Base-by-base conservation (phyloP, 92 coral and sea anemone genomes). In the Heliopora coerulea region DNA sequence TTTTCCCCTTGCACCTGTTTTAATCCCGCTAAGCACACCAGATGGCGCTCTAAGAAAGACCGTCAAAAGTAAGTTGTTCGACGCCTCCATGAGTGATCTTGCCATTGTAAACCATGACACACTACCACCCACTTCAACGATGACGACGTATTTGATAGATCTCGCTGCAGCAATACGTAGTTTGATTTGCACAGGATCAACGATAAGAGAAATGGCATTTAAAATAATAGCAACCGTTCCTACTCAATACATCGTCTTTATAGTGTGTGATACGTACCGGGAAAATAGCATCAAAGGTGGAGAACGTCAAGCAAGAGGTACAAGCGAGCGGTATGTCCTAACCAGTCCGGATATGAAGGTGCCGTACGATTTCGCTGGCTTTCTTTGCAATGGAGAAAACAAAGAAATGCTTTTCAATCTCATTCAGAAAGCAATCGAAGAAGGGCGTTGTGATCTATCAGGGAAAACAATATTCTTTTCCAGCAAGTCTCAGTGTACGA, bases 1-100 rank as follows among this genome's bases (percentile, higher is more conserved):
- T 18, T 73, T 52, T 46, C 78, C 78, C 52, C 78, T 73, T 35
- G 78, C 78, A 17, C 78, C 78, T 13, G 65, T 73, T 73, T 73
- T 65, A 35, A 56, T 73, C 14, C 75, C 75, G 23, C 35, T 68
- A 21, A 68, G 75, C 44, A 68, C 75, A 68, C 58, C 50, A 35
- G 78, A 72, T 52, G 78, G 78, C 35, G 78, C 78, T 9, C 49
- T 72, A 27, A 41, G 40, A 10, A 72, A 72, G 78, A 72, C 78
- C 41, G 64, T 29, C n/a, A 72, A 72, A 24, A 61, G 68, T 7
- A 61, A 21, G 5, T 61, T 61, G 44, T 30, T 28, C 30, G 68
- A 61, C 4, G 42, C 42, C 11, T 4, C 42, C 42, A 37, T 11
- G 42, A 37, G 44, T 24, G 68, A 61, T n/a, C 24, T 61, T 3